Base-by-base conservation (phyloP, 2,797 vertebrate species). In the Leptatherina wallacei region DNA sequence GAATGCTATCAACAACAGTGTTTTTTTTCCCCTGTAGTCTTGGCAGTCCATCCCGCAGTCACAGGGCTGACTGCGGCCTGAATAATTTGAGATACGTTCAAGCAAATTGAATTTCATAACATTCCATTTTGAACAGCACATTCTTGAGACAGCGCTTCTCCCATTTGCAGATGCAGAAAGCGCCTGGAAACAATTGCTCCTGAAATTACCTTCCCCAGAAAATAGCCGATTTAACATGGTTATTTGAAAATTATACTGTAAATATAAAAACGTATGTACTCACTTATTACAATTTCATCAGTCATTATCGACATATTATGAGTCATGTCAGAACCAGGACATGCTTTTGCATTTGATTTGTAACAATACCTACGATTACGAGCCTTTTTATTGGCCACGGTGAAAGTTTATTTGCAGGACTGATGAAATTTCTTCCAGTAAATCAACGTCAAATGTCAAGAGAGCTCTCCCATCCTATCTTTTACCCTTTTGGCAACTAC, bases 101-200 rank as follows among this genome's bases (percentile, higher is more conserved):
- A 82, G 74, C 67, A 83, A 89, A 89, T 85, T 79, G 54, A 83
- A 89, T 90, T 85, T 87, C 64, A 80, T 68, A 71, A 77, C 58
- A 78, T 80, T 82, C 36, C 67, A 77, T 72, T 80, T 80, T 76
- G 47, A 85, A 65, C 52, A 71, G 75, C 71, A 61, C 74, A 80
- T 67, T 73, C 62, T 65, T 70, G 4, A 78, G 61, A 80, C 75
- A 71, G 65, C 63, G 61, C 42, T 51, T 78, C 67, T 67, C 68
- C 63, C 73, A 60, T 84, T 73, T 69, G 52, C 80, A 88, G 71
- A 83, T 69, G 42, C 13, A 68, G 36, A 62, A 22, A 49, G 44
- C 18, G 22, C 8, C 55, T 64, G 35, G 40, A 52, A 65, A 64
- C 10, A 44, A 49, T 61, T 61, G 59, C 65, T 65, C 40, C 62